Percentiles rank a stretch among this genome's conserved stretches.
Evolutionary conservation across 2,113 vertebrate genomes (phyloP).

Genomic region (Pelodiscus sinensis): DNA sequence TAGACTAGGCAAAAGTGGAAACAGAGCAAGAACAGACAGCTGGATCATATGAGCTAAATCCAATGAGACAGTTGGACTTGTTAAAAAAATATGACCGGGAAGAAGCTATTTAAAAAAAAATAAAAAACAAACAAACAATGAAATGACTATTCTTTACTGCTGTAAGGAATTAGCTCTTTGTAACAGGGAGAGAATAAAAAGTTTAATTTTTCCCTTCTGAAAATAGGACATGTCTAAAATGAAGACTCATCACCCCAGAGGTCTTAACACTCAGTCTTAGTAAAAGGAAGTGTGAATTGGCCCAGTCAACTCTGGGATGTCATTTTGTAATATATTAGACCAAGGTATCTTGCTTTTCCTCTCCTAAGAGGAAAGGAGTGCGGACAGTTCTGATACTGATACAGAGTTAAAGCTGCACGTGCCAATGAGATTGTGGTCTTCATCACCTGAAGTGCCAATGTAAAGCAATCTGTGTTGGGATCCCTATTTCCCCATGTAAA

Average conservation of each 20-base stretch:
- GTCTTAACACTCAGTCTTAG: not conserved
- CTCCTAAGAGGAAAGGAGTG: not conserved
- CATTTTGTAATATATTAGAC: not conserved
- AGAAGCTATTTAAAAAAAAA: not conserved
- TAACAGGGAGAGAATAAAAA: not conserved
- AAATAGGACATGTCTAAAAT: not conserved
- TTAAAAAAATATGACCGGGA: not conserved
- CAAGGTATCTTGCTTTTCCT: not conserved
- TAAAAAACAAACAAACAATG: not conserved
- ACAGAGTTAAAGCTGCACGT: not conserved
- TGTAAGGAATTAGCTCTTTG: not conserved
- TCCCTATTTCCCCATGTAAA: not conserved
- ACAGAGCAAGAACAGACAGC: not conserved
- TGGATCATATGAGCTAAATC: not conserved
- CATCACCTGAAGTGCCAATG: not conserved
- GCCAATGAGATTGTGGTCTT: not conserved
- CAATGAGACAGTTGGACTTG: not conserved
- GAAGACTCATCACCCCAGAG: not conserved
- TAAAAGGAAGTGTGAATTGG: not conserved
- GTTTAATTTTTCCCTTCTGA: not conserved
- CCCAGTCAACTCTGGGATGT: not conserved
- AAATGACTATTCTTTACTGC: not conserved
- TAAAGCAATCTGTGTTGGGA: not conserved
- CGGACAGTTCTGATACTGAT: not conserved
- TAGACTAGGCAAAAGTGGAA: not conserved